phyloP scores from a whole-genome alignment of 2,797 vertebrate species.

The Phoebastria nigripes region DNA sequence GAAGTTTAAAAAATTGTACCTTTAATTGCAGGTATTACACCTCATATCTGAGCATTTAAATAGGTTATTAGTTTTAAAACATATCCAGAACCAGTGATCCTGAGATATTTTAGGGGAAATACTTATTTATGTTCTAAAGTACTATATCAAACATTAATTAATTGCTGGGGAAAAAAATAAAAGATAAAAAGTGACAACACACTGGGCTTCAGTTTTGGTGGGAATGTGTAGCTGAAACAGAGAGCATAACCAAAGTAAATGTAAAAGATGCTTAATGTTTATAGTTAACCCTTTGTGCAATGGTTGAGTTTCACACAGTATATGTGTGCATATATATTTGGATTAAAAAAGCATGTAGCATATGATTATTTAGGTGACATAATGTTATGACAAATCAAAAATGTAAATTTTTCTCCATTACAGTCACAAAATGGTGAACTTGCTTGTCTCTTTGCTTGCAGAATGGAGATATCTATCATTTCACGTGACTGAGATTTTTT shows the following conservation, averaged over 20 bases:
- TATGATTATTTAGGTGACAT: not conserved
- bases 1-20: not conserved
- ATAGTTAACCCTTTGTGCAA: not conserved
- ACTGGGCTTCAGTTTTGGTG: not conserved
- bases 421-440: not conserved
- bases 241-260: not conserved
- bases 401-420: not conserved
- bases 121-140: not conserved
- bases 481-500: not conserved
- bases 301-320: not conserved
- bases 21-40: not conserved
- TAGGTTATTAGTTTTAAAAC: not conserved
- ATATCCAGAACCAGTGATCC: not conserved
- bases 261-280: not conserved
- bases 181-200: not conserved
- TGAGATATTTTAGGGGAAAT: not conserved
- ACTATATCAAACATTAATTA: not conserved
- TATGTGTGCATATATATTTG: not conserved
- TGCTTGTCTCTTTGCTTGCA: not conserved
- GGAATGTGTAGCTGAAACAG: not conserved
- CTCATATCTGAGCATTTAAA: not conserved
- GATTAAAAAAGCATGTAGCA: not conserved
- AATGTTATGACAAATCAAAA: not conserved
- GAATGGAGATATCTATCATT: not conserved
- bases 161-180: not conserved